Evolutionary conservation across 2,113 vertebrate species (phyloP), one percentile per base, ranked within the genome.

Genomic region (Hipposideros armiger): DNA sequence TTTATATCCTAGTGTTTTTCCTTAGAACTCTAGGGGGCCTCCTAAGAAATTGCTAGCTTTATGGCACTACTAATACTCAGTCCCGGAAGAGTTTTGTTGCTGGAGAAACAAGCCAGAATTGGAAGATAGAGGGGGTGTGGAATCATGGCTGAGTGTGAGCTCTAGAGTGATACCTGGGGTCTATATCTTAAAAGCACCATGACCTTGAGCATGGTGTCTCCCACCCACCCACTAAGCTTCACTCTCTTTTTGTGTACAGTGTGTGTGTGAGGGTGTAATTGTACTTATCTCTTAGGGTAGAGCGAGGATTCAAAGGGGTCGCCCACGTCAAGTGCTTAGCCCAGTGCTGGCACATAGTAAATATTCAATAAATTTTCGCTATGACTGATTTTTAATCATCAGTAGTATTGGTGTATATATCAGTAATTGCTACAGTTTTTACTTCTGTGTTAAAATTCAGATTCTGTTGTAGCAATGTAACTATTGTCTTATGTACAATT

Each of bases 361-460:
- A 32, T 50, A 69, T 45, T 81, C 17, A 95, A 10, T 80, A 92
- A 76, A 56, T 52, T 11, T n/a, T 45, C 47, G 28, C n/a, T 87
- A 20, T 62, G 20, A 45, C 11, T 52, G 66, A 77, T 32, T 56
- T 72, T 77, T 64, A 84, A 72, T 84, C 72, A 64, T 45, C 73
- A 47, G 10, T 62, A 50, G n/a, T 26, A n/a, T 60, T 77, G 28
- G 6, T 32, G 1, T 86, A 47, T 81, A n/a, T 0, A 56, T 70
- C 22, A 76, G 16, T 67, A 54, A 76, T 42, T 74, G 24, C 11
- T 84, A 22, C 1, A 16, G 30, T 90, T 76, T 84, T 95, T 74
- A 90, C 2, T 91, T 94, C 80, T 58, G 47, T 54, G 45, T 88
- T 94, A 92, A 86, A 96, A 87, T 78, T 94, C 45, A 69, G 56